Evolutionary conservation across 2,888 invertebrate species (phyloP), one percentile per base, ranked within the genome.

Genomic region (Aproaerema taeniolella): DNA sequence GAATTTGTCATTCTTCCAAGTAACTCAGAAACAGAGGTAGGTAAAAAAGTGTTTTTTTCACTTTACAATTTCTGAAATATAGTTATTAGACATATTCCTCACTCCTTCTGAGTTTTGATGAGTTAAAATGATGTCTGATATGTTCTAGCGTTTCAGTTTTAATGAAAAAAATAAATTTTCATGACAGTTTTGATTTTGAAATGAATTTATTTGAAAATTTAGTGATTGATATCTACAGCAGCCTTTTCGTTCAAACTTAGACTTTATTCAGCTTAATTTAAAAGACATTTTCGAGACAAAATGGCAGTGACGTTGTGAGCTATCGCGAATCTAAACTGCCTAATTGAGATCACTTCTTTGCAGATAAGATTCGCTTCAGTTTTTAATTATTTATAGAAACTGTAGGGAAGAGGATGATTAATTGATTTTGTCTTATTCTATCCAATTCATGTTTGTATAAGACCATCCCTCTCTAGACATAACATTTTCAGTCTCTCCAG

Each of bases 291-390:
- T 67, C 61, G 63, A 67, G 61, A 68, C 61, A 57, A 46, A 61
- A 59, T 68, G 77, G 76, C 76, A 78, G 77, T 77, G 71, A 61
- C 58, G 45, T 45, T 50, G 47, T 62, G 50, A 63, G 56, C 55
- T 48, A 43, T 25, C 46, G 52, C 56, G 59, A 43, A 61, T 61
- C 52, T 48, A 44, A 53, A 65, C 72, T 58, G 58, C 58, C 55
- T 47, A 53, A 55, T 73, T 82, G 83, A 83, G 83, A 83, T 83
- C 83, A 74, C 81, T 77, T 73, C 78, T 64, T 61, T 62, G 67
- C 62, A 62, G 70, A 63, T 52, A 55, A 58, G 61, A 60, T 60
- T 53, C 60, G 55, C 61, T 13, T 16, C 8, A 14, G 13, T 10
- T 37, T 30, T 35, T 20, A n/a, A n/a, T n/a, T n/a, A n/a, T 20